Evolutionary conservation across 2,888 invertebrate genomes (phyloP).

Genomic region (Strigamia maritima): DNA sequence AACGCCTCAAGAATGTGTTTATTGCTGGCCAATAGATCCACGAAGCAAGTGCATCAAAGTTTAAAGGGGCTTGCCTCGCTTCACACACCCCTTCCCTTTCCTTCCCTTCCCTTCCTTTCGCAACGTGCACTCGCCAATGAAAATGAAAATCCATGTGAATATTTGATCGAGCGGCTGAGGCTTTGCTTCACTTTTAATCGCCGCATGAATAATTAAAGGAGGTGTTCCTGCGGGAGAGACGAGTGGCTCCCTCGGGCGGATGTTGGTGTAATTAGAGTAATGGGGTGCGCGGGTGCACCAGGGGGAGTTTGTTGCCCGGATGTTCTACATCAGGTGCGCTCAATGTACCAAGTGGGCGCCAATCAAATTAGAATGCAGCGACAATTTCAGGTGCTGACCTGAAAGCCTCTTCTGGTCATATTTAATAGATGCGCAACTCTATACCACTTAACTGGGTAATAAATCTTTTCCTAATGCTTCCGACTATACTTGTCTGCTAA

Average conservation of each 20-base stretch:
- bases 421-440: not conserved
- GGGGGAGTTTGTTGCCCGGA: not conserved
- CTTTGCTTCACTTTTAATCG: slow-evolving; percentile 23
- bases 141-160: slow-evolving; percentile 23
- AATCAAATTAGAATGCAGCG: slow-evolving; percentile 13
- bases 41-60: slow-evolving; percentile 11
- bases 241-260: slow-evolving; percentile 23
- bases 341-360: slow-evolving; percentile 11
- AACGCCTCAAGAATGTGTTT: not conserved
- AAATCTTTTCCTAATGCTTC: not conserved
- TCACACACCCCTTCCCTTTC: not conserved
- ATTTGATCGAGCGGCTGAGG: slow-evolving; percentile 20
- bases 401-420: not conserved
- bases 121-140: not conserved
- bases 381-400: slow-evolving; percentile 19
- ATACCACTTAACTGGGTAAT: not conserved
- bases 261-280: slow-evolving; percentile 23
- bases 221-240: slow-evolving; percentile 2
- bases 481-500: not conserved
- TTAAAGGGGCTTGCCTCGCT: not conserved
- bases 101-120: not conserved
- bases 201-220: not conserved
- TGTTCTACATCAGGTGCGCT: not conserved
- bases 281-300: slow-evolving; percentile 16
- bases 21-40: slow-evolving; percentile 23